A percentile compares a stretch with the other conserved stretches of the same genome.
Evolutionary conservation across 2,113 vertebrate species (phyloP).

Genomic region (Tyto alba): DNA sequence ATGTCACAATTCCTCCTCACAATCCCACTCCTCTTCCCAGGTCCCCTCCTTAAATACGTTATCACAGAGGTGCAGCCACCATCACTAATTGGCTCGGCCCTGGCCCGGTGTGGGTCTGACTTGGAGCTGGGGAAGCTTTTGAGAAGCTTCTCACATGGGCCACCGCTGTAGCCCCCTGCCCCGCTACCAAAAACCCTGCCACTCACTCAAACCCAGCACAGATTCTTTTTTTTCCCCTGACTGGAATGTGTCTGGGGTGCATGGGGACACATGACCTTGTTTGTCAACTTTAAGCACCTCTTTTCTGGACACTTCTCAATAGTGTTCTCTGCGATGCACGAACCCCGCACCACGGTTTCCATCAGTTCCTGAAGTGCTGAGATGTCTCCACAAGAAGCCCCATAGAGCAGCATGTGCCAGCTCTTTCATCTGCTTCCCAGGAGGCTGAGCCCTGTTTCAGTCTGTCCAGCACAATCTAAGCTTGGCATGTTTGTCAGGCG

Average conservation of each 20-base stretch:
- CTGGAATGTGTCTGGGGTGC: not conserved
- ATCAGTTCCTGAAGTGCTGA: not conserved
- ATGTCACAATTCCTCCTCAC: no score
- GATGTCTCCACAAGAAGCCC: not conserved
- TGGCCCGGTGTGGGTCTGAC: no score
- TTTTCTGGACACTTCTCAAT: not conserved
- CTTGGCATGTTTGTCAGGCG: not conserved
- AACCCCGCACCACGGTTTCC: not conserved
- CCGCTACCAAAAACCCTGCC: no score
- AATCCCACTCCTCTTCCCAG: no score
- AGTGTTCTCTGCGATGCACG: not conserved
- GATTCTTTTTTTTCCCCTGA: no score
- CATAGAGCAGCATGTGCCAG: rapidly evolving
- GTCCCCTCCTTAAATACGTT: no score
- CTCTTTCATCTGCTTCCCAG: not conserved
- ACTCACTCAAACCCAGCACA: no score
- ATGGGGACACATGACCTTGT: not conserved
- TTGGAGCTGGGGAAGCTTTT: no score
- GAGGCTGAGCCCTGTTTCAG: not conserved
- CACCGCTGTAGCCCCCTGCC: no score
- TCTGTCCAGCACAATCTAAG: not conserved
- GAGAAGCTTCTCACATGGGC: no score
- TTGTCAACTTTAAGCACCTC: not conserved
- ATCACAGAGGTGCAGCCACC: no score
- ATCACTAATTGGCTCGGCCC: no score